These are phyloP conservation scores for Sinocyclocheilus rhinocerous DNA, from an alignment of 2,113 vertebrate species.

Conservation along the genomic window DNA sequence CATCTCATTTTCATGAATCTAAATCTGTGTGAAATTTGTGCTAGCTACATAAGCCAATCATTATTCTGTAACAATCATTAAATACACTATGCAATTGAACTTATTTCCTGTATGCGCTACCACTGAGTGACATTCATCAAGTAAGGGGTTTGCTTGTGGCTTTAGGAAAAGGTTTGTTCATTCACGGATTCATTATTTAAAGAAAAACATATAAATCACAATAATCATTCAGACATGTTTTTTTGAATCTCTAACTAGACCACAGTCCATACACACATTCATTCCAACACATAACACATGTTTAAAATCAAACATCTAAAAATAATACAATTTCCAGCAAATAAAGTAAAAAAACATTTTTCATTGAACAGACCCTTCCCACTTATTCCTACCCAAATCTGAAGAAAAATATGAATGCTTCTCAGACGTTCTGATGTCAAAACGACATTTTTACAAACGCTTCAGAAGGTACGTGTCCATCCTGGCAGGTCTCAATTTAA, in stretches of 20 bases:
- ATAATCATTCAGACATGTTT: background rate
- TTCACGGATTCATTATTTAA: slow-evolving; percentile 47
- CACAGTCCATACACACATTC: slow-evolving; percentile 30
- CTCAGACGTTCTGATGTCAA: slow-evolving; percentile 54
- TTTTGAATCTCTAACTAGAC: slow-evolving; percentile 1
- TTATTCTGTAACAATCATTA: background rate
- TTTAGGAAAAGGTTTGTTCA: slow-evolving; percentile 40
- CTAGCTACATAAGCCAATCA: background rate
- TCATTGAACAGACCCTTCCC: slow-evolving; percentile 71
- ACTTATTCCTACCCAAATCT: slow-evolving; percentile 57
- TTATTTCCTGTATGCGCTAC: slow-evolving; percentile 1
- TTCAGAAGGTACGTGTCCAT: background rate
- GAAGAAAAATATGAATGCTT: slow-evolving; percentile 75
- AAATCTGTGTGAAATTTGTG: background rate
- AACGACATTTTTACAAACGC: background rate
- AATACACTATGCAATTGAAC: background rate
- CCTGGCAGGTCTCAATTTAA: slow-evolving; percentile 47
- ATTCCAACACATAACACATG: slow-evolving; percentile 56
- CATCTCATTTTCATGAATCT: background rate
- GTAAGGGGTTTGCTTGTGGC: background rate
- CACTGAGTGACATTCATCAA: background rate
- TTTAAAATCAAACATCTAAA: slow-evolving; percentile 61
- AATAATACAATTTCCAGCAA: slow-evolving; percentile 62
- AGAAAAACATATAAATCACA: background rate
- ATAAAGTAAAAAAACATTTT: slow-evolving; percentile 72